Percentiles rank a stretch among this genome's conserved stretches.
Evolutionary conservation across 2,113 vertebrate genomes (phyloP).

Genomic region (Datnioides undecimradiatus): DNA sequence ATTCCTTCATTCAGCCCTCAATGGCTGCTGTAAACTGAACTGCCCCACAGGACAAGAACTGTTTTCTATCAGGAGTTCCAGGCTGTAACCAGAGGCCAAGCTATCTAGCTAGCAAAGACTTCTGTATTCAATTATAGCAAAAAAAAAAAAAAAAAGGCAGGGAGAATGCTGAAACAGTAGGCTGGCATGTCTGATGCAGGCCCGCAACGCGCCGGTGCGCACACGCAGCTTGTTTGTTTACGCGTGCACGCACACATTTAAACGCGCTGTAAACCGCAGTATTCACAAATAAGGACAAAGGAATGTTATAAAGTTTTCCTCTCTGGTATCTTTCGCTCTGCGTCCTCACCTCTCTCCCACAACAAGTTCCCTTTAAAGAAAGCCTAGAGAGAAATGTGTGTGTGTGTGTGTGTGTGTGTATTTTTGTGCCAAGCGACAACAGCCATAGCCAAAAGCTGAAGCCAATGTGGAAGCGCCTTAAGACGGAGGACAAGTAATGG

Average conservation of each 20-base stretch:
- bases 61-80: slow-evolving; percentile 75
- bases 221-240: slow-evolving; percentile 25
- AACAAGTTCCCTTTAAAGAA: slow-evolving; percentile 49
- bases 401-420: slow-evolving; percentile 28
- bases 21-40: slow-evolving; percentile 63
- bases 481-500: slow-evolving; percentile 37
- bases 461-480: slow-evolving; percentile 47
- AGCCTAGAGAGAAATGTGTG: slow-evolving; percentile 34
- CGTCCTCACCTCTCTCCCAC: slow-evolving; percentile 64
- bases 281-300: slow-evolving; percentile 41
- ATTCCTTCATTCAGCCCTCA: slow-evolving; percentile 46
- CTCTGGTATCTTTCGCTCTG: slow-evolving; percentile 48
- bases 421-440: slow-evolving; percentile 47
- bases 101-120: slow-evolving; percentile 56
- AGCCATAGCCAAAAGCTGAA: slow-evolving; percentile 42
- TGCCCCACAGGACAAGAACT: slow-evolving; percentile 69
- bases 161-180: slow-evolving; percentile 64
- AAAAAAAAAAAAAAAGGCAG: no score
- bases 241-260: slow-evolving; percentile 10
- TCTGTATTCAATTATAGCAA: slow-evolving; percentile 76
- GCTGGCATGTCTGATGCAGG: slow-evolving; percentile 61
- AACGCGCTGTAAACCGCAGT: slow-evolving; percentile 12
- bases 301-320: slow-evolving; percentile 46
- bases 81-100: slow-evolving; percentile 65
- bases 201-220: slow-evolving; percentile 2